Percentiles rank a stretch among this genome's conserved stretches.
These are phyloP conservation scores for Bellardia bayeri DNA, from an alignment of 2,888 invertebrate genomes.

Conservation along the genomic window DNA sequence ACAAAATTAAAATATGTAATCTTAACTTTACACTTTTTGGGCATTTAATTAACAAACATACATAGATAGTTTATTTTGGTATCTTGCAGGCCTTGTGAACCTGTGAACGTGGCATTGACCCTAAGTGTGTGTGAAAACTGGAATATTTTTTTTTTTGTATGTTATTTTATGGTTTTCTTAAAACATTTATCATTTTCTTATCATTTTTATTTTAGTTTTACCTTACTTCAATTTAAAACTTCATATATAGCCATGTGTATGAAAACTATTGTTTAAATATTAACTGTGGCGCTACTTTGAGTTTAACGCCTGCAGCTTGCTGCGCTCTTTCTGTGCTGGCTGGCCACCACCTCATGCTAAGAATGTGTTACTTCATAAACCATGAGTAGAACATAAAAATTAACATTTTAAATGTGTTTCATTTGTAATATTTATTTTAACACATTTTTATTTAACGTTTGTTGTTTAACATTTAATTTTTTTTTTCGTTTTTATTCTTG, in stretches of 20 bases:
- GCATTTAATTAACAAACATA: conserved; percentile 53
- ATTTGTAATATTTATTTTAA: conserved; percentile 64
- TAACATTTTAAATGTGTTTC: conserved; percentile 67
- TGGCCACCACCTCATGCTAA: conserved; percentile 44
- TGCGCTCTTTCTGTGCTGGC: conserved; percentile 2
- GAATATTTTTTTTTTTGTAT: neutral
- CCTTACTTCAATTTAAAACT: neutral
- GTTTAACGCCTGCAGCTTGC: conserved; percentile 27
- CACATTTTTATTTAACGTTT: conserved; percentile 54
- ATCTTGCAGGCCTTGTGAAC: neutral
- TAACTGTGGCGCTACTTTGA: conserved; percentile 60
- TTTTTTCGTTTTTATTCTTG: neutral
- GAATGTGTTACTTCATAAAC: conserved; percentile 51
- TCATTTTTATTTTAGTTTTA: conserved; percentile 57
- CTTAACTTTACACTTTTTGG: conserved; percentile 28
- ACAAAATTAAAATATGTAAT: conserved; percentile 20
- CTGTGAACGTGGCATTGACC: conserved; percentile 43
- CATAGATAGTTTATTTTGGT: neutral
- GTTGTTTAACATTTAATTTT: conserved; percentile 6
- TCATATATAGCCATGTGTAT: neutral
- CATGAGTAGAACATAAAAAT: conserved; percentile 44
- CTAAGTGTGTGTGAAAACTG: conserved; percentile 6
- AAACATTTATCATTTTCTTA: conserved; percentile 71
- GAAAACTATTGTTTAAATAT: conserved; percentile 21
- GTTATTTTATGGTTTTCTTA: conserved; percentile 35